Evolutionary conservation across 2,888 invertebrate species (phyloP), one percentile per base, ranked within the genome.

Genomic region (Parelbella ahira): DNA sequence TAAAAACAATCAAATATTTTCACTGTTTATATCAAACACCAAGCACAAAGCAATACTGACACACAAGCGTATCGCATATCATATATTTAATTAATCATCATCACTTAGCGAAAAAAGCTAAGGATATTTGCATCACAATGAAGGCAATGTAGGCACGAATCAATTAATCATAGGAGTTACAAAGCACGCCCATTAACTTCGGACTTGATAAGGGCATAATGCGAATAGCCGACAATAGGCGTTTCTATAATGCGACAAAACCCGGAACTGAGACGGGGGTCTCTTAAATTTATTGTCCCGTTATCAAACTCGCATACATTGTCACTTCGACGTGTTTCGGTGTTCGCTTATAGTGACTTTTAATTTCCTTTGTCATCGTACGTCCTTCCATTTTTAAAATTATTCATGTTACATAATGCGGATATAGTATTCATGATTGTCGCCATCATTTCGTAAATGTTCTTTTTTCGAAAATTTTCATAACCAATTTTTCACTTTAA

Each of bases 151-250:
- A 68, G 65, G 65, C 61, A 67, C 64, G 65, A 73, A 81, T 81
- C 86, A 81, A 87, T 86, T 84, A 86, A 87, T 87, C 86, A 86
- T 84, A 78, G 51, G 56, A 71, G 57, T 71, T 73, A 86, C 83
- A 86, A 86, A 74, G 84, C 78, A 74, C 58, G 74, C 77, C 83
- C 84, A 84, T 87, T 87, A 86, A 83, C 82, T 83, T 82, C 73
- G 68, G 73, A 78, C 75, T 83, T 82, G 83, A 84, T 84, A 82
- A 83, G 79, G 80, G 84, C 78, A 82, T 82, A 82, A 81, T 78
- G 71, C 72, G 73, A 69, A 68, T 64, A 66, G 68, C 64, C 74
- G 70, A 84, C 82, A 84, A 84, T 77, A 65, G 75, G 53, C 62
- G 59, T 57, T 65, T 60, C 73, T 71, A 70, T 78, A 77, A 72